phyloP scores from a whole-genome alignment of 1,140 invertebrate species.

The Panagrolaimus sp. region DNA sequence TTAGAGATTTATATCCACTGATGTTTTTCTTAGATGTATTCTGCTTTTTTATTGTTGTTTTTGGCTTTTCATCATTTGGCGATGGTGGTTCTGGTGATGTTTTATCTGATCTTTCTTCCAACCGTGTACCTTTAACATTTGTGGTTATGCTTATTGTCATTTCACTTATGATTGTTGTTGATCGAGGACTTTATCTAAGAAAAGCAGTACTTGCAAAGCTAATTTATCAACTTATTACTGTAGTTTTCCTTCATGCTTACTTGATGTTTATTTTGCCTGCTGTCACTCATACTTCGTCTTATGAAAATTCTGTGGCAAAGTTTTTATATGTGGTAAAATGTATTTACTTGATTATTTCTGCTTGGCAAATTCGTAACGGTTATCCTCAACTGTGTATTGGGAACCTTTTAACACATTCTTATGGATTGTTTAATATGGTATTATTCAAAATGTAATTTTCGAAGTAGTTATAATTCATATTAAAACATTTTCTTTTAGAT shows the following conservation, averaged over 20 bases:
- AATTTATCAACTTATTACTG: conserved; percentile 76
- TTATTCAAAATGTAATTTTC: too few relatives aligned
- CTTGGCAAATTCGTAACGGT: conserved; percentile 59
- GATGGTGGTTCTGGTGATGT: conserved; percentile 77
- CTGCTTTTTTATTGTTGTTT: conserved; percentile 89
- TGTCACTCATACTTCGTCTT: conserved; percentile 73
- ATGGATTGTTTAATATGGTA: too few relatives aligned
- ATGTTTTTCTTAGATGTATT: conserved; percentile 98
- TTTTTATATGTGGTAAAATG: conserved; percentile 66
- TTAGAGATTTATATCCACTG: conserved; percentile 87
- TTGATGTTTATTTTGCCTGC: conserved; percentile 90
- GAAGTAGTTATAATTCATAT: too few relatives aligned
- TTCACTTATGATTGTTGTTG: conserved; percentile 84
- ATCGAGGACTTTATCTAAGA: conserved; percentile 82
- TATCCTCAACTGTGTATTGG: conserved; percentile 36
- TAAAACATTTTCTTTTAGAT: too few relatives aligned
- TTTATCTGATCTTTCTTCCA: too few relatives aligned
- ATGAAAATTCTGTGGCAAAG: conserved; percentile 74
- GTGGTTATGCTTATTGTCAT: conserved; percentile 82
- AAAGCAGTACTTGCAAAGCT: conserved; percentile 87
- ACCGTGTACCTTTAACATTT: conserved; percentile 84
- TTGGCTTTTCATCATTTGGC: conserved; percentile 83
- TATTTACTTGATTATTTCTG: conserved; percentile 37
- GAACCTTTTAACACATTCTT: conserved; percentile 33
- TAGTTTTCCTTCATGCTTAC: conserved; percentile 87